These are phyloP conservation scores for Macrosoma leucophasiata DNA, from an alignment of 2,888 invertebrate genomes.

Conservation along the genomic window DNA sequence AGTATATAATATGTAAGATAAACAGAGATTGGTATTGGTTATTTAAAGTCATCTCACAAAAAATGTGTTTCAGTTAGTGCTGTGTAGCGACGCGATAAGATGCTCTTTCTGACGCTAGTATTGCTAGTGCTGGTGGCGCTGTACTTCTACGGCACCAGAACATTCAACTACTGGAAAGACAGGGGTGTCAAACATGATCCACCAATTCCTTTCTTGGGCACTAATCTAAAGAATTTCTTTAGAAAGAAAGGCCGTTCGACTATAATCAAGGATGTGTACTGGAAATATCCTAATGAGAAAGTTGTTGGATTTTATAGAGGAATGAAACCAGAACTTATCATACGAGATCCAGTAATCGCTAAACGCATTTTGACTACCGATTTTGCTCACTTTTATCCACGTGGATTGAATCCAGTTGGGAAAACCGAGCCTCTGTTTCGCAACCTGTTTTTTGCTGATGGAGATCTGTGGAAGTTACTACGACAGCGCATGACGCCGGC, in stretches of 20 bases:
- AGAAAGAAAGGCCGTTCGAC: constrained; percentile 36
- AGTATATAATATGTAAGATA: no score
- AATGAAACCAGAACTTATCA: constrained; percentile 34
- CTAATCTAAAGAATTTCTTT: constrained; percentile 29
- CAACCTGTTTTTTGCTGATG: constrained; percentile 48
- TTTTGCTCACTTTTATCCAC: constrained; percentile 38
- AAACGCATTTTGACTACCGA: constrained; percentile 38
- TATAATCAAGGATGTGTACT: constrained; percentile 35
- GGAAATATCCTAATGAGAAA: constrained; percentile 43
- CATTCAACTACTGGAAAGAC: constrained; percentile 39
- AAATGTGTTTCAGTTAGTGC: no score
- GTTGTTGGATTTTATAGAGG: constrained; percentile 41
- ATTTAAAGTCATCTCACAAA: no score
- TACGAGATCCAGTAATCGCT: constrained; percentile 41
- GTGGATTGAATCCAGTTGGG: constrained; percentile 36
- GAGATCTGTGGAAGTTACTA: constrained; percentile 31
- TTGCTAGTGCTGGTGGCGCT: constrained; percentile 24
- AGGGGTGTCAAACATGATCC: constrained; percentile 41
- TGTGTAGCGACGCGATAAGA: constrained; percentile 3
- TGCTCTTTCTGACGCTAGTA: background rate
- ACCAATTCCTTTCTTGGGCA: constrained; percentile 38
- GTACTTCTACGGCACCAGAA: constrained; percentile 39
- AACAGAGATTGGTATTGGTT: no score
- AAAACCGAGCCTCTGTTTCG: constrained; percentile 42
- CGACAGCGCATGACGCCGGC: constrained; percentile 20